Base-by-base conservation (phyloP, 2,797 vertebrate species). In the Botia almorhae region DNA sequence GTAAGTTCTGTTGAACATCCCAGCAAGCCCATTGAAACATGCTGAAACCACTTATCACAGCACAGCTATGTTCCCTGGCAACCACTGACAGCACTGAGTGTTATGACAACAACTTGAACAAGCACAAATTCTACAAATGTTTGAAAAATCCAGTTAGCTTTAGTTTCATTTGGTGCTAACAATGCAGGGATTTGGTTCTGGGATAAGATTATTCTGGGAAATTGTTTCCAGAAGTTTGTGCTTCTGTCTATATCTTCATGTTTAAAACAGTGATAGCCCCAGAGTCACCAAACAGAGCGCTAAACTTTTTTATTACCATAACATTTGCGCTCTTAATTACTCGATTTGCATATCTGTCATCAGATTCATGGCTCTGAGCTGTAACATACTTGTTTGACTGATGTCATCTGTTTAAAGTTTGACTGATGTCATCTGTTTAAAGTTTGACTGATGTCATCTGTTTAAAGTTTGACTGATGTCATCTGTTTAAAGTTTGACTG, bases 321-420 rank as follows among this genome's bases (percentile, higher is more conserved):
- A 71, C 76, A 79, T 79, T 81, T 75, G 63, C 14, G 2, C 21
- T 61, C 58, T 69, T 75, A 81, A 81, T 81, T 74, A 61, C 64
- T 36, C 53, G 2, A 61, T 69, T 81, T 75, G 79, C 71, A 74
- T 81, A 75, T 75, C n/a, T 50, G 23, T 61, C 43, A 2, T 60
- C 33, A 61, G 7, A 74, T 46, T 58, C 12, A 13, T 33, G 3
- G 26, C 39, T 68, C 11, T 60, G 61, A 60, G 63, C 63, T 11
- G 79, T 39, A 50, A n/a, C 64, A 72, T 13, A 73, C 7, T n/a
- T 43, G 12, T 64, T 61, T 21, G 46, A 19, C 46, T 36, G 71
- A 69, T 70, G 53, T 33, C 33, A 61, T 46, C 48, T 21, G 14
- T 74, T 67, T 56, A 74, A 72, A 70, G 51, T n/a, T n/a, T n/a